A percentile compares a stretch with the other conserved stretches of the same genome.
phyloP scores from a whole-genome alignment of 2,113 vertebrate species.

The Mixornis gularis region DNA sequence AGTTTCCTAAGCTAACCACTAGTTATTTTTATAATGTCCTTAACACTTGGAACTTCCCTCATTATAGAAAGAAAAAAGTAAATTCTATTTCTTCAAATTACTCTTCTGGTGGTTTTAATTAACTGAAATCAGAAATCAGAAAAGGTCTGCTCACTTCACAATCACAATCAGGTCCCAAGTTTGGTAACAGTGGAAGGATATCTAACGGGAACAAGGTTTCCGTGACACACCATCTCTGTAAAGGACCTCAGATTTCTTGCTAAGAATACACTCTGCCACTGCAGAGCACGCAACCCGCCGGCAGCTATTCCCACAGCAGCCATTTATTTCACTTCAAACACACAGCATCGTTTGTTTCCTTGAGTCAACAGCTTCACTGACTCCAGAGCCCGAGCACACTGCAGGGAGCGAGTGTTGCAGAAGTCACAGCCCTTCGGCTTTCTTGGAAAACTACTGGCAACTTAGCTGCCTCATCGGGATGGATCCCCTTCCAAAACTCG shows the following conservation, averaged over 20 bases:
- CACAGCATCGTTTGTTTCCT: neutral
- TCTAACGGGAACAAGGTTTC: neutral
- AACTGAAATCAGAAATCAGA: neutral
- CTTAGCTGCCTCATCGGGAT: neutral
- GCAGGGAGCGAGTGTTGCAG: neutral
- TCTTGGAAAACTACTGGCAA: neutral
- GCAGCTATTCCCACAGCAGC: neutral
- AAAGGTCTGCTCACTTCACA: neutral
- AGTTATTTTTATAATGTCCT: neutral
- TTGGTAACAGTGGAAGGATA: neutral
- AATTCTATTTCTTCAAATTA: neutral
- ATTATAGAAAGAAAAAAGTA: neutral
- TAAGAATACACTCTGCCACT: neutral
- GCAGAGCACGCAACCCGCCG: neutral
- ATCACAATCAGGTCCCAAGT: neutral
- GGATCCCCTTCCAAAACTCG: neutral
- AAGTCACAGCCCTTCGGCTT: neutral
- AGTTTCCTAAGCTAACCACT: neutral
- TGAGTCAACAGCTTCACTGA: neutral
- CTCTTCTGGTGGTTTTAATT: neutral
- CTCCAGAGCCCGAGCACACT: neutral
- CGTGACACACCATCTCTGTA: neutral
- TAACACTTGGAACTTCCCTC: neutral
- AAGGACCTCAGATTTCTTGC: neutral
- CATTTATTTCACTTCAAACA: neutral